Evolutionary conservation across 2,888 invertebrate species (phyloP), one percentile per base, ranked within the genome.

Genomic region (Troides aeacus): DNA sequence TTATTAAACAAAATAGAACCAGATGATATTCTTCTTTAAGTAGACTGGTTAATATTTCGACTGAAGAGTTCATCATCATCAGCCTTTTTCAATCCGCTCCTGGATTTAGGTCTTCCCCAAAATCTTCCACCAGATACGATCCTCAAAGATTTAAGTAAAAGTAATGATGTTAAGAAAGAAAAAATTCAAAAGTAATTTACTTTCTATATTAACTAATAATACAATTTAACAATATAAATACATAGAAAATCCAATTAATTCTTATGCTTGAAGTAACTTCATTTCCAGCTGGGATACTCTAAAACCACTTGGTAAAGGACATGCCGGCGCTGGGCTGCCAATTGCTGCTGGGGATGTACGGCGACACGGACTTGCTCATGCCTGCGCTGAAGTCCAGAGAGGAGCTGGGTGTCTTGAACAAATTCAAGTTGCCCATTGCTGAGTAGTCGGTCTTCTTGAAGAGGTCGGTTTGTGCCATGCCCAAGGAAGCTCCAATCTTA

Each of bases 371-470:
- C 53, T 74, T 75, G n/a, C 74, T 73, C 42, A 75, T 73, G 1
- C 82, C 82, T 3, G 79, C 80, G 66, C 74, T 79, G n/a, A 83
- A 69, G 70, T 83, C 83, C 66, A 84, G 67, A 0, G 82, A 80
- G 0, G 80, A 79, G 2, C 75, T 70, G 0, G 76, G 77, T 30
- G 74, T 74, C n/a, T 71, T 77, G 73, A 78, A 81, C 50, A 84
- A 74, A 70, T 84, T 84, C 17, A 82, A 65, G 60, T 80, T 81
- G 1, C 79, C 79, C 77, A 79, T 78, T 5, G 81, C 79, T 0
- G 79, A 81, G 68, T 77, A 74, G 69, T 83, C 80, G 0, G 79
- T 81, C 69, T 77, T 77, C 60, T 80, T 75, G 60, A 82, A 73
- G 1, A 78, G 72, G 46, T 78, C 77, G 0, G 81, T 82, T 62